Evolutionary conservation across 2,888 invertebrate species (phyloP).

Genomic region (Yponomeuta cagnagella): DNA sequence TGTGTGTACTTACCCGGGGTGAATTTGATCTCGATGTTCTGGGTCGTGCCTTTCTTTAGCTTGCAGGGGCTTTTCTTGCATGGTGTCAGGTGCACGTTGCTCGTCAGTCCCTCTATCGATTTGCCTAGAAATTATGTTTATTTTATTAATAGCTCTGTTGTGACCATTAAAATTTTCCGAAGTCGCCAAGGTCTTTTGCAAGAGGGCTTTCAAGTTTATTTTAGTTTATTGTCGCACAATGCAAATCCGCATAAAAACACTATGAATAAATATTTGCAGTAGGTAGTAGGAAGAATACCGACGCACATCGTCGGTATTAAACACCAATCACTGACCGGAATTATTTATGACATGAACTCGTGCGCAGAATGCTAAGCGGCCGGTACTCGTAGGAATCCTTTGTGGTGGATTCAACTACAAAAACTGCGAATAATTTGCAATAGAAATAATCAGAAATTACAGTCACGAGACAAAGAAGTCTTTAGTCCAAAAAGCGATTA

Average conservation of each 20-base stretch:
- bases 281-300: neutral
- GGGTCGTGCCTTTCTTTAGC: slow-evolving; percentile 76
- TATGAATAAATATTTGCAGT: neutral
- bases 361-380: neutral
- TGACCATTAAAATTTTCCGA: no score
- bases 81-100: slow-evolving; percentile 71
- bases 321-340: neutral
- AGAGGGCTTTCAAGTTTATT: no score
- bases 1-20: slow-evolving; percentile 60
- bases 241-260: neutral
- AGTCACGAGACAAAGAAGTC: no score
- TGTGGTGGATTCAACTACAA: neutral
- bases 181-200: no score
- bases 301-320: neutral
- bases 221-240: no score
- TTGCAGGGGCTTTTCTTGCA: slow-evolving; percentile 80
- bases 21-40: slow-evolving; percentile 75
- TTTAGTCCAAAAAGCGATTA: no score
- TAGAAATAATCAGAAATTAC: neutral
- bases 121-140: slow-evolving; percentile 48
- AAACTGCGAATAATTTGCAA: neutral
- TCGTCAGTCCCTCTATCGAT: slow-evolving; percentile 45
- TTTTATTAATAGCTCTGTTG: no score
- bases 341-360: neutral
- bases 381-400: neutral